These are phyloP conservation scores for Catalaphyllia jardinei DNA, from an alignment of 64 coral and sea anemone species.

Conservation along the genomic window DNA sequence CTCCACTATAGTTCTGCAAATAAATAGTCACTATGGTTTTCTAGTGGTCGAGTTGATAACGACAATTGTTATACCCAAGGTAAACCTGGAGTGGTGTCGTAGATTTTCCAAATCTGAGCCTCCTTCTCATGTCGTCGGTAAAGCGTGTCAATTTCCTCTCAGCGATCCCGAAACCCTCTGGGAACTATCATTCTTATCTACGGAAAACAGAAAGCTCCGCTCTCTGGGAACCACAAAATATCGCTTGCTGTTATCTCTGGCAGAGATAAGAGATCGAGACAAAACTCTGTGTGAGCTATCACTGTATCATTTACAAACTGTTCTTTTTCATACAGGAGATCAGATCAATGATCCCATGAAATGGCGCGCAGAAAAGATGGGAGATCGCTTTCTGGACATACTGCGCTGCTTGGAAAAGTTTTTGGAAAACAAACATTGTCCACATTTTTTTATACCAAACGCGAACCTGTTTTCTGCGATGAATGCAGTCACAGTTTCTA, in stretches of 20 bases:
- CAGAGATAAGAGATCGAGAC: slow-evolving; percentile 71
- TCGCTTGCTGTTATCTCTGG: slow-evolving; percentile 38
- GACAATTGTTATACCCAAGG: slow-evolving; percentile 42
- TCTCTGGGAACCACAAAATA: slow-evolving; percentile 43
- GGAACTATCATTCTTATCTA: slow-evolving; percentile 66
- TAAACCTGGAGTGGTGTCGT: slow-evolving; percentile 33
- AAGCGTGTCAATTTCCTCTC: slow-evolving; percentile 55
- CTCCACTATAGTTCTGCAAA: slow-evolving; percentile 68
- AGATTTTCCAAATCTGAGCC: slow-evolving; percentile 44
- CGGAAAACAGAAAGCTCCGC: slow-evolving; percentile 58
- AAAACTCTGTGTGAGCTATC: slow-evolving; percentile 62
- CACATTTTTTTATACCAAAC: slow-evolving; percentile 60
- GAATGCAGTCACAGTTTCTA: slow-evolving; percentile 60
- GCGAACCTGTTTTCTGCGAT: slow-evolving; percentile 60
- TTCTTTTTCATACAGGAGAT: slow-evolving; percentile 59
- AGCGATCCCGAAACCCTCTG: slow-evolving; percentile 87
- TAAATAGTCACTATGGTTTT: slow-evolving; percentile 35
- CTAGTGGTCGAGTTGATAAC: slow-evolving; percentile 81
- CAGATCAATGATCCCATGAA: slow-evolving; percentile 50
- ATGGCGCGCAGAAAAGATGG: slow-evolving; percentile 50
- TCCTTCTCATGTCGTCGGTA: slow-evolving; percentile 63
- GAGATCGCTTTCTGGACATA: slow-evolving; percentile 65
- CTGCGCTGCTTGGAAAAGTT: slow-evolving; percentile 57
- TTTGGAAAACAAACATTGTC: slow-evolving; percentile 60
- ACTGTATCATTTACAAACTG: slow-evolving; percentile 62